A percentile compares a stretch with the other conserved stretches of the same genome.
phyloP scores from a whole-genome alignment of 2,113 vertebrate genomes.

The Amazona vittata region DNA sequence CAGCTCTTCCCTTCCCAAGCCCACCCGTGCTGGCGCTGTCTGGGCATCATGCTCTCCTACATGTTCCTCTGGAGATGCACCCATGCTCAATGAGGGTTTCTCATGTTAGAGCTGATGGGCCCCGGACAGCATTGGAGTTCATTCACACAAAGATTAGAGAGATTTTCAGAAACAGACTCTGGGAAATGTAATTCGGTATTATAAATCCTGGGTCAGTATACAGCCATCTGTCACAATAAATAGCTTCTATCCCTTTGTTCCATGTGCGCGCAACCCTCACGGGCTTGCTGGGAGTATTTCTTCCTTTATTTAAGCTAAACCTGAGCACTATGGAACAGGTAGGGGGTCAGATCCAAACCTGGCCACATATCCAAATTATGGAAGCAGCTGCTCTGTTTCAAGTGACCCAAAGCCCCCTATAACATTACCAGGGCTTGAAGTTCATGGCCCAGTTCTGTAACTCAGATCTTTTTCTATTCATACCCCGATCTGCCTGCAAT shows the following conservation, averaged over 20 bases:
- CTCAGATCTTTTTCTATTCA: background rate
- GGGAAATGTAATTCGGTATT: constrained; percentile 61
- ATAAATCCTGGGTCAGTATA: constrained; percentile 52
- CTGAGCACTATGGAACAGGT: background rate
- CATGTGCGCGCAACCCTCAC: background rate
- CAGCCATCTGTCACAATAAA: constrained; percentile 62
- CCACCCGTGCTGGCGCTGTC: accelerated
- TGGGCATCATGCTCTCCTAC: accelerated
- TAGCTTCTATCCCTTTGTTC: constrained; percentile 44
- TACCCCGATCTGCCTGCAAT: background rate
- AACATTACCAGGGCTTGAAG: background rate
- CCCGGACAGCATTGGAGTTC: background rate
- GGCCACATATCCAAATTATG: accelerated
- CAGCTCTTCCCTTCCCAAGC: background rate
- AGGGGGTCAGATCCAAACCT: background rate
- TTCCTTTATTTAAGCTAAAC: constrained; percentile 5
- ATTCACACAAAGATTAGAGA: constrained; percentile 67
- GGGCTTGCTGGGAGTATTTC: background rate
- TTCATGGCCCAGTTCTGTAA: background rate
- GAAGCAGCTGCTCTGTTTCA: background rate
- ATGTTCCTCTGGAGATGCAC: accelerated
- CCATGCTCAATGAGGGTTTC: accelerated
- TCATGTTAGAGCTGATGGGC: background rate
- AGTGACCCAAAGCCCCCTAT: background rate
- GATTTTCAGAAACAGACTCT: constrained; percentile 62